Conservation (phyloP, 92 coral and sea anemone species). For the Bergia sp. region DNA sequence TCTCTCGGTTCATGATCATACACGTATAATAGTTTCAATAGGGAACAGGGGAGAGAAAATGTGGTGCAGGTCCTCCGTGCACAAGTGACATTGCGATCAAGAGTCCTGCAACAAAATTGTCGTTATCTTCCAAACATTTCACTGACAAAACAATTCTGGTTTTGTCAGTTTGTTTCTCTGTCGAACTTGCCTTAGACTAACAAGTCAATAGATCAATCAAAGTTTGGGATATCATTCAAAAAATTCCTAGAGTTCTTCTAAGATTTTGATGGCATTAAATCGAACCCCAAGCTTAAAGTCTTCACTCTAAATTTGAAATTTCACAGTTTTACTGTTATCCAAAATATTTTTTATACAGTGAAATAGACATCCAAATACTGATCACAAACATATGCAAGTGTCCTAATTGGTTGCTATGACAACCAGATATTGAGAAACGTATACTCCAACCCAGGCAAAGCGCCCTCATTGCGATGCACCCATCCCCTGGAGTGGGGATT, state of each 20-base stretch:
- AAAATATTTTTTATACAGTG: slow-evolving; percentile 5
- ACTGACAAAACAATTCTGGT: not conserved
- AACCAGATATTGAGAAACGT: slow-evolving; percentile 10
- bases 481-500: no score
- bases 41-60: slow-evolving; percentile 50
- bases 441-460: no score
- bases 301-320: not conserved
- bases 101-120: slow-evolving; percentile 57
- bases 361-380: slow-evolving; percentile 22
- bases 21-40: slow-evolving; percentile 50
- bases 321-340: not conserved
- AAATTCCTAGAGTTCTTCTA: no score
- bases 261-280: no score
- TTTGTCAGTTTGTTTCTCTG: no score
- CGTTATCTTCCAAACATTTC: slow-evolving; percentile 45
- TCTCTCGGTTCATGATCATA: slow-evolving; percentile 47
- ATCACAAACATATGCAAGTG: not conserved
- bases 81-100: slow-evolving; percentile 46
- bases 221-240: no score
- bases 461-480: no score
- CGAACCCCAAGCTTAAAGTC: no score
- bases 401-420: slow-evolving; percentile 25
- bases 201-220: no score
- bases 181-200: no score
- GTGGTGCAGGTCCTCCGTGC: slow-evolving; percentile 56